Base-by-base conservation (phyloP, 1,140 invertebrate species). In the Elysia chlorotica region DNA sequence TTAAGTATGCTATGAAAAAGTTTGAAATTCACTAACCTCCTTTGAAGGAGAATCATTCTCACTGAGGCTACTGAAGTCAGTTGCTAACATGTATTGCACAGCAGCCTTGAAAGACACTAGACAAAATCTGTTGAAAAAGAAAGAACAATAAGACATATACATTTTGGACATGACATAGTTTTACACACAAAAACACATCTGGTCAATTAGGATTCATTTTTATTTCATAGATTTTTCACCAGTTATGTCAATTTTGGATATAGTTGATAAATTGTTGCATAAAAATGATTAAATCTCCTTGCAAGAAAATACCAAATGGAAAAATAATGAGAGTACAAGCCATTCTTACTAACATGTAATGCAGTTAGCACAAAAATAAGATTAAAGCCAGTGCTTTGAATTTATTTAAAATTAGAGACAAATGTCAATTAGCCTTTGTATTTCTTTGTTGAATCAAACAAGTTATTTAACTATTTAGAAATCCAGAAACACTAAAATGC, bases 31-130 rank as follows among this genome's bases (percentile, higher is more conserved):
- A 67, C 70, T 71, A 17, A 81, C 78, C 73, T 80, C 75, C 30
- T 74, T 75, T n/a, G 59, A 53, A 30, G 57, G 31, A 38, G 63
- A 62, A 19, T 65, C 57, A 41, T 76, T 76, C 17, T 74, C 48
- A 21, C 35, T 28, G 14, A 84, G 59, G 54, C 76, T 21, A 71
- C 72, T 71, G 74, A 85, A 85, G 38, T 81, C 77, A 59, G 81
- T 82, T 14, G 65, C 70, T 41, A 75, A 76, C 74, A 85, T 78
- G 53, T 82, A 85, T 65, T 83, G 76, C 41, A 83, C 78, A 25
- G 83, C 82, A 56, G 83, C 83, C 70, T 83, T 83, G 62, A 83
- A 83, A 10, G 82, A 82, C n/a, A 85, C 83, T 65, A 85, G 69
- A 71, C 82, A 83, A 56, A 81, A 85, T 61, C 83, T 85, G 75